phyloP scores from a whole-genome alignment of 2,113 vertebrate species.

The Podilymbus podiceps region DNA sequence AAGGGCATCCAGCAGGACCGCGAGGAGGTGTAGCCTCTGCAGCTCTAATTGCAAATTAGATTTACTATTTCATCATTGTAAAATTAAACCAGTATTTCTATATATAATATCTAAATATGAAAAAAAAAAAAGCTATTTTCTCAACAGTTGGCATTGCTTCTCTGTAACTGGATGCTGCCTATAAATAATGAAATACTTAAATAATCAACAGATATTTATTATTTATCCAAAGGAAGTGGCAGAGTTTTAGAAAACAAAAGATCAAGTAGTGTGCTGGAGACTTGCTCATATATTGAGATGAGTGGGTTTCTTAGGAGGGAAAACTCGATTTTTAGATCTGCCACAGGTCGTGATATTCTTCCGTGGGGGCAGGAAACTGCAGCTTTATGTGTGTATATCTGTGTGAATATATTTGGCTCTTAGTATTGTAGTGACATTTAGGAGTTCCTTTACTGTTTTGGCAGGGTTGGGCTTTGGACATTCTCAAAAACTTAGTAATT shows the following conservation, averaged over 20 bases:
- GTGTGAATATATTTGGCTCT: neutral
- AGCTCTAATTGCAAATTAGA: neutral
- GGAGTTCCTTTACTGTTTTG: neutral
- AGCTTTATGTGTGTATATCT: neutral
- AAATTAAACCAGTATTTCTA: neutral
- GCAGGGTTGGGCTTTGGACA: neutral
- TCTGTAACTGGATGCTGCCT: neutral
- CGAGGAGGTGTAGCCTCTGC: neutral
- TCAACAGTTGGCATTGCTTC: neutral
- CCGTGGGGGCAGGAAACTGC: neutral
- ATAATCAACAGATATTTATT: neutral
- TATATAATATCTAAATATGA: neutral
- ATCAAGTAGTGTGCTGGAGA: neutral
- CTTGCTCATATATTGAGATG: neutral
- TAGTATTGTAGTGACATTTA: neutral
- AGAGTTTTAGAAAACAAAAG: neutral
- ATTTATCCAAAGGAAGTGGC: neutral
- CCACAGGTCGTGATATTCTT: neutral
- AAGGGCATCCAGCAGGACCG: neutral
- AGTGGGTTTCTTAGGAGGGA: neutral
- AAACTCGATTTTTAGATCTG: neutral
- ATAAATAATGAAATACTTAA: neutral
- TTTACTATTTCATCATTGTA: neutral
- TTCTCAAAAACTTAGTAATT: neutral
- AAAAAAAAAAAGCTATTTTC: neutral